These are phyloP conservation scores for Carterocephalus palaemon DNA, from an alignment of 2,888 invertebrate genomes.

Conservation along the genomic window DNA sequence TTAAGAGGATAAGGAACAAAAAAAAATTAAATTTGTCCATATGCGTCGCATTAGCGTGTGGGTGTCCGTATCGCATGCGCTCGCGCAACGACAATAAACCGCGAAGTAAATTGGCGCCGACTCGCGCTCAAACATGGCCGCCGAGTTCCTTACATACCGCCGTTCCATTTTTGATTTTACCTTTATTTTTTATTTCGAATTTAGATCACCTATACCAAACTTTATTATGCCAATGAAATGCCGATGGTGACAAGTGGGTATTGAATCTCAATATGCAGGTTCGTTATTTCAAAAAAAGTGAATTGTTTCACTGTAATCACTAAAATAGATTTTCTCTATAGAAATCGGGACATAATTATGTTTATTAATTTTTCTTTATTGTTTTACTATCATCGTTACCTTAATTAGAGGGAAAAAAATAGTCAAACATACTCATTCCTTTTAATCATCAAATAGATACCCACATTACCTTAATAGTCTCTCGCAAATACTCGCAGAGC, in stretches of 20 bases:
- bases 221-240: conserved; percentile 3
- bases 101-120: conserved; percentile 36
- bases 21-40: conserved; percentile 8
- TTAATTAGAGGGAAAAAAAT: too few relatives aligned
- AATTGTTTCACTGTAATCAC: too few relatives aligned
- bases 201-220: not conserved
- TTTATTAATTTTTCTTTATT: too few relatives aligned
- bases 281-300: too few relatives aligned
- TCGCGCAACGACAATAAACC: conserved; percentile 38
- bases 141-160: conserved; percentile 15
- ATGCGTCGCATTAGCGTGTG: conserved; percentile 21
- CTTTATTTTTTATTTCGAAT: not conserved
- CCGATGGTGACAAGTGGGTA: not conserved
- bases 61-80: conserved; percentile 20
- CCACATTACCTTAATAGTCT: too few relatives aligned
- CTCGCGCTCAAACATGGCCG: conserved; percentile 30
- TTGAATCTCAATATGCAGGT: too few relatives aligned
- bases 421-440: too few relatives aligned
- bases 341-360: too few relatives aligned
- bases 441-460: too few relatives aligned
- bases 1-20: conserved; percentile 2
- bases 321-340: too few relatives aligned
- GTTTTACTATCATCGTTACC: too few relatives aligned
- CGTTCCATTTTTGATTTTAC: conserved; percentile 7
- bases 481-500: too few relatives aligned